Evolutionary conservation across 2,888 invertebrate genomes (phyloP), one percentile per base, ranked within the genome.

Genomic region (Ophion slaviceki): DNA sequence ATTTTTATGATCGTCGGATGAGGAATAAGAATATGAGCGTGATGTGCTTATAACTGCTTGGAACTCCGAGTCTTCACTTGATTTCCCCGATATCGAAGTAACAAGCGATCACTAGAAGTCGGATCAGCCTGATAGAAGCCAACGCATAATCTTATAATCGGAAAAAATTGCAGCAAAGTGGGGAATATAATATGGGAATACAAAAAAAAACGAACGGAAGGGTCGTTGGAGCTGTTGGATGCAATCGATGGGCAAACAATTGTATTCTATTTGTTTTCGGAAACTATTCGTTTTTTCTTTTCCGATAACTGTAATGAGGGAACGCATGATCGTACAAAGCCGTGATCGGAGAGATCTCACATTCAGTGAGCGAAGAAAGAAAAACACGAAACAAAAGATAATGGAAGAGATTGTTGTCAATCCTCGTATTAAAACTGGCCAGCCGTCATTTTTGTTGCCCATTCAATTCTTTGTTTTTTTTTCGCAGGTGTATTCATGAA

Each of bases 81-180:
- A 36, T 67, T 67, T 36, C 20, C 11, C 40, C 36, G 57, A 66
- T 57, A 57, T 53, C 57, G 2, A 68, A 62, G 61, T 66, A 72
- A 84, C 74, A 72, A 84, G 77, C 61, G 72, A 77, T 78, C 36
- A 36, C 72, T 59, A 24, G 36, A 68, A 68, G 75, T 68, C 62
- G 75, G 61, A 81, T 14, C 14, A 32, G n/a, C 10, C 47, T 14
- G 67, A 57, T 57, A 67, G 17, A 7, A 24, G 36, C 66, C 53
- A 64, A 32, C 53, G 40, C n/a, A 57, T 66, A 53, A 67, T 47
- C 61, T 61, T 20, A 32, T 59, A 24, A 20, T 61, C 3, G 36
- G 4, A 53, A 64, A 20, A 3, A 45, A 47, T 62, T 2, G 20
- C 40, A 5, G 14, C 3, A 11, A 20, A 36, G n/a, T 53, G 10